A percentile compares a stretch with the other conserved stretches of the same genome.
phyloP scores from a whole-genome alignment of 1,140 invertebrate genomes.

The Bombus waltoni region DNA sequence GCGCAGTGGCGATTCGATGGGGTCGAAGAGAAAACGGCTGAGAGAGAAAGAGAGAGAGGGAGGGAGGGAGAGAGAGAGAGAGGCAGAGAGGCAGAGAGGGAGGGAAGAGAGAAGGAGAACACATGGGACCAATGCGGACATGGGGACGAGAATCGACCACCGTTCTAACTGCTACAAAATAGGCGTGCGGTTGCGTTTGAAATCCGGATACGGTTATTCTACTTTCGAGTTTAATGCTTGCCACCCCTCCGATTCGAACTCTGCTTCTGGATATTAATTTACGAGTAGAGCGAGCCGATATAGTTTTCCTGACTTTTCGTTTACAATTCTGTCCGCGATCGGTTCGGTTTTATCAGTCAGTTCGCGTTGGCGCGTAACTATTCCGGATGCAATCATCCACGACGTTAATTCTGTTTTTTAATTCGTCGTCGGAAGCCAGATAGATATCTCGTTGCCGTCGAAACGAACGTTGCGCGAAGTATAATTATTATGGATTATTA shows the following conservation, averaged over 20 bases:
- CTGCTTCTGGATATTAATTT: constrained; percentile 16
- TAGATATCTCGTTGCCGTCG: neutral
- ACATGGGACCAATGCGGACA: constrained; percentile 1
- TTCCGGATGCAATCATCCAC: no score
- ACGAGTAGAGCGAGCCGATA: constrained; percentile 24
- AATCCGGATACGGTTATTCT: constrained; percentile 72
- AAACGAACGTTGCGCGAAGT: neutral
- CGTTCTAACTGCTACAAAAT: constrained; percentile 74
- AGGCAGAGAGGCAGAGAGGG: neutral
- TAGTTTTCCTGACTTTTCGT: neutral
- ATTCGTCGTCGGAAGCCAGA: no score
- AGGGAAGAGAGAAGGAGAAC: neutral
- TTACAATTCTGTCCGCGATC: no score
- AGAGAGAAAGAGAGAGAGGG: neutral
- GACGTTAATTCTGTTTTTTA: neutral
- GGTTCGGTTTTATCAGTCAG: neutral
- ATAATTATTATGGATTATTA: no score
- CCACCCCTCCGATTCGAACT: constrained; percentile 30
- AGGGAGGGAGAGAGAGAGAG: neutral
- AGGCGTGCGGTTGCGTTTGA: constrained; percentile 74
- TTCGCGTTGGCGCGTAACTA: no score
- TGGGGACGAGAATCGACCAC: constrained; percentile 44
- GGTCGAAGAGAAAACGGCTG: constrained; percentile 40
- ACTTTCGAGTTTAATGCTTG: constrained; percentile 71
- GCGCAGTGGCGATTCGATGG: constrained; percentile 37